Conservation (phyloP, 2,113 vertebrate species). For the Cygnus atratus region DNA sequence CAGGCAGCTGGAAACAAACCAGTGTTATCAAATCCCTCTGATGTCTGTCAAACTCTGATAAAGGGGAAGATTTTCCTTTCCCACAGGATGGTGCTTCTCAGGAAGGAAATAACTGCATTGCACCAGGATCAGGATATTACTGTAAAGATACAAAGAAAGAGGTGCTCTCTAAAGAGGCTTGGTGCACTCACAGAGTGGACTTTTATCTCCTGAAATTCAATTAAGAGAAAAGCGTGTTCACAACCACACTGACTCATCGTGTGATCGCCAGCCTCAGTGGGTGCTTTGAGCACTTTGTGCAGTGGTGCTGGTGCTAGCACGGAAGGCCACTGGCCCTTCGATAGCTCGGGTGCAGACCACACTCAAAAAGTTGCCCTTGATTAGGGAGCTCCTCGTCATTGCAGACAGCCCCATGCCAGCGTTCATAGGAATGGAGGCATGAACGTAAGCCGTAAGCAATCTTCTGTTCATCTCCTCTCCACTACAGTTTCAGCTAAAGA, state of each 20-base stretch:
- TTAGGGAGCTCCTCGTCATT: not conserved
- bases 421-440: not conserved
- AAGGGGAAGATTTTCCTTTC: not conserved
- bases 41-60: not conserved
- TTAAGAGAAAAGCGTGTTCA: not conserved
- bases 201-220: not conserved
- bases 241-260: not conserved
- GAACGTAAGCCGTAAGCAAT: not conserved
- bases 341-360: not conserved
- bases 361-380: not conserved
- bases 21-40: not conserved
- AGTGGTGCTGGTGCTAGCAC: not conserved
- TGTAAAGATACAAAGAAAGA: not conserved
- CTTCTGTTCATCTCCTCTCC: not conserved
- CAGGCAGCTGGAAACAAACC: not conserved
- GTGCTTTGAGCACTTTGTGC: not conserved
- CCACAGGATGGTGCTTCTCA: not conserved
- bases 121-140: not conserved
- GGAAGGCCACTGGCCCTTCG: not conserved
- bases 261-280: accelerated
- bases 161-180: not conserved
- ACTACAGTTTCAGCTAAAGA: conserved; percentile 22
- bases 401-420: not conserved
- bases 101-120: not conserved
- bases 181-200: not conserved